A percentile compares a stretch with the other conserved stretches of the same genome.
Conservation (phyloP, 2,888 invertebrate species). For the Agriopis aurantiaria region DNA sequence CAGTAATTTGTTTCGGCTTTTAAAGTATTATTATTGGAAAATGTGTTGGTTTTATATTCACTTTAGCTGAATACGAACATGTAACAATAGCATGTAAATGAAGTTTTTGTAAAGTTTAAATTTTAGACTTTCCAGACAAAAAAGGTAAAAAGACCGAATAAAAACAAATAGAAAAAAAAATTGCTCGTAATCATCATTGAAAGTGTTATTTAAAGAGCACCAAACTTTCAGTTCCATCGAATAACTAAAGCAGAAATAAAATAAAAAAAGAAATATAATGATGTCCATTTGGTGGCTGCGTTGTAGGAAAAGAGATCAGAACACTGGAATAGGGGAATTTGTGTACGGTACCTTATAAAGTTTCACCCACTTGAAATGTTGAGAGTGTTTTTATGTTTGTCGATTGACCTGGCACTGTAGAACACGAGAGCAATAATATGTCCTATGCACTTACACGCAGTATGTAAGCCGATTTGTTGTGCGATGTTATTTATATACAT, state of each 20-base stretch:
- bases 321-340: conserved; percentile 80
- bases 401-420: conserved; percentile 74
- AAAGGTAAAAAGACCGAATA: no score
- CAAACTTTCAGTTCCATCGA: no score
- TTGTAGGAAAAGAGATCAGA: conserved; percentile 70
- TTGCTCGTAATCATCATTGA: no score
- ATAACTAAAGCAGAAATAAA: no score
- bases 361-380: conserved; percentile 83
- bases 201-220: no score
- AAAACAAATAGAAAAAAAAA: no score
- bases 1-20: not conserved
- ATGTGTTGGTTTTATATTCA: no score
- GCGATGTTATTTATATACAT: conserved; percentile 18
- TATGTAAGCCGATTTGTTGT: conserved; percentile 23
- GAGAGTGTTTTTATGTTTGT: conserved; percentile 66
- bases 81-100: no score
- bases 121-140: no score
- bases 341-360: conserved; percentile 86
- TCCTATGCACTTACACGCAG: conserved; percentile 55
- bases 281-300: conserved; percentile 70
- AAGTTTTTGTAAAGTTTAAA: no score
- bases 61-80: no score
- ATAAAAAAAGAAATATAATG: not conserved
- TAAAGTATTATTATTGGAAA: no score
- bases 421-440: conserved; percentile 35